These are phyloP conservation scores for Hylia prasina DNA, from an alignment of 2,113 vertebrate species.

Conservation along the genomic window DNA sequence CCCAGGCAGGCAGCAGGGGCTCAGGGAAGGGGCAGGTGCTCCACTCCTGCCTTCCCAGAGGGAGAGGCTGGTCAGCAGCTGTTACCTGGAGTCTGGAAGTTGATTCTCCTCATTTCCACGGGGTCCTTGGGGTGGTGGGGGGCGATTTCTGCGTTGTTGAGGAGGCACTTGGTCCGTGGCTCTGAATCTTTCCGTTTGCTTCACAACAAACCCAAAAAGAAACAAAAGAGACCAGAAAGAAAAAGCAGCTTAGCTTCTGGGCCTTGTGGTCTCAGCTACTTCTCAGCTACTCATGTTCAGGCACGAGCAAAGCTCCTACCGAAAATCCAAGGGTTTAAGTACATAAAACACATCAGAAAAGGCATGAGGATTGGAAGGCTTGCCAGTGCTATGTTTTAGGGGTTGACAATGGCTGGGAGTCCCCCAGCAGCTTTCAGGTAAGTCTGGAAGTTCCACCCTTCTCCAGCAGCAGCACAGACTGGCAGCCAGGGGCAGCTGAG, in stretches of 20 bases:
- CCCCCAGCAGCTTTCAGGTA: background rate
- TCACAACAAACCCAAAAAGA: background rate
- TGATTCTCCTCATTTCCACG: constrained; percentile 96
- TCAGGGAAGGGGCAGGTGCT: background rate
- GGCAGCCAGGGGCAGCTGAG: background rate
- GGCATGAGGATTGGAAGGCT: background rate
- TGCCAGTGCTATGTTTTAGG: background rate
- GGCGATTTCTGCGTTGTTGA: constrained; percentile 92
- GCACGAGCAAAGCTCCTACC: background rate
- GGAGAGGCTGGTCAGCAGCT: background rate
- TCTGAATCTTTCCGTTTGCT: constrained; percentile 96
- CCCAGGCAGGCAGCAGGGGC: background rate
- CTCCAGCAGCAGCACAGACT: background rate
- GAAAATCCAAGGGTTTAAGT: background rate
- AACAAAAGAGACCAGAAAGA: background rate
- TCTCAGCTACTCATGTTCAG: background rate
- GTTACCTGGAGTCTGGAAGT: constrained; percentile 96
- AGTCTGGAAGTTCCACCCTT: background rate
- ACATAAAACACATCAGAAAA: background rate
- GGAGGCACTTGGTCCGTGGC: constrained; percentile 90
- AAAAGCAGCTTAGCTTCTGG: background rate
- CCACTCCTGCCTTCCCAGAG: background rate
- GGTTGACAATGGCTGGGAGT: background rate
- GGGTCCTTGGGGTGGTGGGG: constrained; percentile 96
- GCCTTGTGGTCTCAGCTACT: background rate